A percentile compares a stretch with the other conserved stretches of the same genome.
phyloP scores from a whole-genome alignment of 1,140 invertebrate species.

The Drosophila paulistorum region DNA sequence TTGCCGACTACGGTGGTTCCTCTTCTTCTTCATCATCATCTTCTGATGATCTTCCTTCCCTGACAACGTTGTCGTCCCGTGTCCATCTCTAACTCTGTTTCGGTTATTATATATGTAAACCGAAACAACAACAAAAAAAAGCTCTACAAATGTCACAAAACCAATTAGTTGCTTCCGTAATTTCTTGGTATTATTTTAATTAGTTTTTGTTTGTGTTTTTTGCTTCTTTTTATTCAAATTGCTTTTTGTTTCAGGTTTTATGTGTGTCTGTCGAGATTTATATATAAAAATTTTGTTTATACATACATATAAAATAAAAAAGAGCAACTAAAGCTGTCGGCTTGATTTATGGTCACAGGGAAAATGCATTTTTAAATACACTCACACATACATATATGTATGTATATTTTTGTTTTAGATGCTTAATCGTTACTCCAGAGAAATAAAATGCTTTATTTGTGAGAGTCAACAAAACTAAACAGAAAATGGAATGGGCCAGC shows the following conservation, averaged over 20 bases:
- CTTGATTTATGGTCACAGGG: slow-evolving; percentile 57
- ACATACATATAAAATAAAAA: slow-evolving; percentile 35
- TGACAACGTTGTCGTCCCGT: background rate
- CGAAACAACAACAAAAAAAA: slow-evolving; percentile 5
- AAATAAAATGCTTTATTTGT: slow-evolving; percentile 31
- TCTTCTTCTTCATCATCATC: slow-evolving; percentile 62
- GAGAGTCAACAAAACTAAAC: background rate
- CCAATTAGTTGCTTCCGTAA: slow-evolving; percentile 79
- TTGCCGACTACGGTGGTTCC: slow-evolving; percentile 63
- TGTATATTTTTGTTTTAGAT: slow-evolving; percentile 32
- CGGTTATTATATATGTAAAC: slow-evolving; percentile 56
- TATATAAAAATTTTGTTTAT: slow-evolving; percentile 46
- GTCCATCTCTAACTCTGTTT: background rate
- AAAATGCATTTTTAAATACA: slow-evolving; percentile 56
- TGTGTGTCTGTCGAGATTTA: slow-evolving; percentile 67
- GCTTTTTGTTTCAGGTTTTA: slow-evolving; percentile 55
- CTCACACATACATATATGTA: background rate
- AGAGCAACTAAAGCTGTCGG: slow-evolving; percentile 36
- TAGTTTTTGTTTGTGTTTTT: slow-evolving; percentile 48
- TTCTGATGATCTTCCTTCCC: background rate
- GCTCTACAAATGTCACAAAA: slow-evolving; percentile 67
- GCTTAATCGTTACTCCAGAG: slow-evolving; percentile 54
- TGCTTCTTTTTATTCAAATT: slow-evolving; percentile 52
- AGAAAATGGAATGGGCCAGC: background rate
- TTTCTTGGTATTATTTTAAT: slow-evolving; percentile 81